phyloP scores from a whole-genome alignment of 2,113 vertebrate species.

The Corythaixoides concolor region DNA sequence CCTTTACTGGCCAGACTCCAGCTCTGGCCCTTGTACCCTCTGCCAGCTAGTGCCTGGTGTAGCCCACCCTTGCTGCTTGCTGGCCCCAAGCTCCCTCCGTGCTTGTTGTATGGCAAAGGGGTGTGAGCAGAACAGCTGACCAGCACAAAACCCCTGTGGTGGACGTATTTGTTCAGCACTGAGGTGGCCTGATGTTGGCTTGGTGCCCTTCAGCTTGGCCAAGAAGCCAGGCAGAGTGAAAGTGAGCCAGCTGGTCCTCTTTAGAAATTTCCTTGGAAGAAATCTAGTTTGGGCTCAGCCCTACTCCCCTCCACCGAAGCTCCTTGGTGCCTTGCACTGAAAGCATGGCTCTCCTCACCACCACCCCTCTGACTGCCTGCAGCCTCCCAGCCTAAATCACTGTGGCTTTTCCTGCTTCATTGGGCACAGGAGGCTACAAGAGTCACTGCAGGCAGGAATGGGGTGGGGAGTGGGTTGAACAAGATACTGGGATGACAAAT shows the following conservation, averaged over 20 bases:
- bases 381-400: not conserved
- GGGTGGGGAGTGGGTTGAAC: not conserved
- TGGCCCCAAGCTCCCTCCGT: not conserved
- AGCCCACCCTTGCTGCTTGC: not conserved
- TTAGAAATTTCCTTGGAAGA: not conserved
- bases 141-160: not conserved
- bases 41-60: not conserved
- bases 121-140: not conserved
- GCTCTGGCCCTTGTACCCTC: not conserved
- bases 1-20: not conserved
- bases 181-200: not conserved
- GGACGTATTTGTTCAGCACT: not conserved
- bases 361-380: not conserved
- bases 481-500: not conserved
- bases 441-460: not conserved
- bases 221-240: not conserved
- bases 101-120: not conserved
- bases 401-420: not conserved
- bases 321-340: accelerated
- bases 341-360: not conserved
- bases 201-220: not conserved
- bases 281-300: not conserved
- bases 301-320: not conserved
- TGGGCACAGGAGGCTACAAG: not conserved
- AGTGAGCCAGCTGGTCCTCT: not conserved